Evolutionary conservation across 2,888 invertebrate genomes (phyloP).

Genomic region (Acleris holmiana): DNA sequence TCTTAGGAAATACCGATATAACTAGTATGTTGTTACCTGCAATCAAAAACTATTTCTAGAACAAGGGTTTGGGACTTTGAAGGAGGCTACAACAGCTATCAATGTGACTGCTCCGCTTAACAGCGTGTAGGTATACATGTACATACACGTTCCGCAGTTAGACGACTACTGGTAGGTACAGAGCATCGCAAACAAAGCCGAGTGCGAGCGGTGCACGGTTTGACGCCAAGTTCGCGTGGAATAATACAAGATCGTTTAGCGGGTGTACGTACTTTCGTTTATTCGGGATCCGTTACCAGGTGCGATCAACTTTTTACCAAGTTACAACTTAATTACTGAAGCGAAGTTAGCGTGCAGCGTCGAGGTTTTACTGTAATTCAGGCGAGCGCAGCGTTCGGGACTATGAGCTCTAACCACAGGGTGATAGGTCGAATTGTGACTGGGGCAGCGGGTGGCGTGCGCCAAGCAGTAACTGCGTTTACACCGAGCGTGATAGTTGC

Average conservation of each 20-base stretch:
- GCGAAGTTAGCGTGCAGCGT: constrained; percentile 51
- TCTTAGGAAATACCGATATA: too few relatives aligned
- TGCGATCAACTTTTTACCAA: constrained; percentile 47
- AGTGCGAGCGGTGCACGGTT: too few relatives aligned
- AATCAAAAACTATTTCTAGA: too few relatives aligned
- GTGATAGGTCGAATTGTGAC: background rate
- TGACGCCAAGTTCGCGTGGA: too few relatives aligned
- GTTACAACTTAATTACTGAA: constrained; percentile 58
- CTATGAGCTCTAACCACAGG: background rate
- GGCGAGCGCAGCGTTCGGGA: background rate
- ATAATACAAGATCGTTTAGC: background rate
- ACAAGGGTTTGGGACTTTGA: too few relatives aligned
- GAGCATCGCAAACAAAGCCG: too few relatives aligned
- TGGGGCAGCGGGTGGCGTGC: constrained; percentile 10
- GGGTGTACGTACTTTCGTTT: background rate
- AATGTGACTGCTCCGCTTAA: too few relatives aligned
- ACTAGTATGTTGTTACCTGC: too few relatives aligned
- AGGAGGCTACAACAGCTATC: too few relatives aligned
- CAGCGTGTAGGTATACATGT: too few relatives aligned
- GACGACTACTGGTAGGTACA: too few relatives aligned
- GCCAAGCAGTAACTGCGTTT: constrained; percentile 21
- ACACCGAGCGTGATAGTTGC: constrained; percentile 32
- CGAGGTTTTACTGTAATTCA: constrained; percentile 19
- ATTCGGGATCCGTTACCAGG: constrained; percentile 37
- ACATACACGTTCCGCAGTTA: too few relatives aligned